Conservation (phyloP, 2,113 vertebrate species). For the Channa argus region DNA sequence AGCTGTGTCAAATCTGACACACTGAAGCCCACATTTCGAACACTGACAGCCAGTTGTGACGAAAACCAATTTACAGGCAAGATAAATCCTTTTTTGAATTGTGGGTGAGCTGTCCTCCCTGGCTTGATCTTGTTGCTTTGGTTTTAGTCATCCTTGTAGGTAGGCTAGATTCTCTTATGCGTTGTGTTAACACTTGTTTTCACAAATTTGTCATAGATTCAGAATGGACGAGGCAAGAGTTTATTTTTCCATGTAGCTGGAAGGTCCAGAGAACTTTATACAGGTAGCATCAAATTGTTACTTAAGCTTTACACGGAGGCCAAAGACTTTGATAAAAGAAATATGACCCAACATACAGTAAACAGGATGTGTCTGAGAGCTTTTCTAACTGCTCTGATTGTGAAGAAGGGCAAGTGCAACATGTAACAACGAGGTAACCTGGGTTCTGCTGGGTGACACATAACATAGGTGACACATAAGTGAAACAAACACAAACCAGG, state of each 20-base stretch:
- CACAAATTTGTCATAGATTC: conserved; percentile 24
- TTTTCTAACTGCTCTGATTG: background rate
- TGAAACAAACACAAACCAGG: too few relatives aligned
- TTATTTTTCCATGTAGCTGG: conserved; percentile 37
- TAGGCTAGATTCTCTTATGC: background rate
- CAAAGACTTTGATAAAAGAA: background rate
- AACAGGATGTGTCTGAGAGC: conserved; percentile 10
- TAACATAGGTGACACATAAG: too few relatives aligned
- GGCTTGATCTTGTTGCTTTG: conserved; percentile 26
- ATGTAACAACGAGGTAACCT: too few relatives aligned
- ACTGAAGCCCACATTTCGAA: conserved; percentile 58
- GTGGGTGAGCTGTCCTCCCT: conserved; percentile 26
- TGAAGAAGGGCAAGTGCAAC: background rate
- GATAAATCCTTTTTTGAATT: conserved; percentile 40
- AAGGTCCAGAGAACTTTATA: conserved; percentile 31
- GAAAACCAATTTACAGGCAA: conserved; percentile 57
- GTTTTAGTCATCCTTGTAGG: conserved; percentile 16
- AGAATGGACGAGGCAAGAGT: conserved; percentile 25
- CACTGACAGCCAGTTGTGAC: conserved; percentile 62
- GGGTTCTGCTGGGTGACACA: too few relatives aligned
- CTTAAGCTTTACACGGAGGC: background rate
- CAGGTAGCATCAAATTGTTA: conserved; percentile 7
- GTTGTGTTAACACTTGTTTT: conserved; percentile 20
- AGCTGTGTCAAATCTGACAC: conserved; percentile 69
- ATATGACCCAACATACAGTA: background rate